phyloP scores from a whole-genome alignment of 2,113 vertebrate species.

The Morone saxatilis region DNA sequence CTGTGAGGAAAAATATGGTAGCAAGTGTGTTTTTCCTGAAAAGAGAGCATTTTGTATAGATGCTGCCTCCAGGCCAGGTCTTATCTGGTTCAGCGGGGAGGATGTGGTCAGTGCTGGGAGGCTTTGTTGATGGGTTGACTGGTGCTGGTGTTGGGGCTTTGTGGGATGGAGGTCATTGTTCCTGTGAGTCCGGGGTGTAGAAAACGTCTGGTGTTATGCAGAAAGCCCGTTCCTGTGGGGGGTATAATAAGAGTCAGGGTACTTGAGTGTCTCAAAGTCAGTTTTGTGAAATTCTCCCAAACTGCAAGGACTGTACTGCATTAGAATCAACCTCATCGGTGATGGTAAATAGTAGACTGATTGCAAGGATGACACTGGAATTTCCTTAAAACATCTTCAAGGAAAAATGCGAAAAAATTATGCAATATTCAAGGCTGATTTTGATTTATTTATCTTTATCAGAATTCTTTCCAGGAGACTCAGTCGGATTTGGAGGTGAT shows the following conservation, averaged over 20 bases:
- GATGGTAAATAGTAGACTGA: slow-evolving; percentile 68
- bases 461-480: slow-evolving; percentile 69
- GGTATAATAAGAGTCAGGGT: slow-evolving; percentile 70
- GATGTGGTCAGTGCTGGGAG: slow-evolving; percentile 85
- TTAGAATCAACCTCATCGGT: slow-evolving; percentile 4
- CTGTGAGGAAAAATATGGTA: slow-evolving; percentile 79
- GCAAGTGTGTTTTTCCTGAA: slow-evolving; percentile 79
- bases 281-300: slow-evolving; percentile 43
- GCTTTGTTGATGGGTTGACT: slow-evolving; percentile 71
- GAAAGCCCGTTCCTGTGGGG: slow-evolving; percentile 48
- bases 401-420: neutral
- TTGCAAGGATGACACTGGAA: neutral
- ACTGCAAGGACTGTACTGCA: slow-evolving; percentile 39
- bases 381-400: neutral
- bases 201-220: slow-evolving; percentile 57
- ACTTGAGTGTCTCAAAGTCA: slow-evolving; percentile 42
- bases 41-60: slow-evolving; percentile 38
- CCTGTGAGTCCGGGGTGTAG: slow-evolving; percentile 44
- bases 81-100: slow-evolving; percentile 84
- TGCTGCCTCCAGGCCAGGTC: slow-evolving; percentile 64
- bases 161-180: slow-evolving; percentile 80
- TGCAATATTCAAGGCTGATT: neutral
- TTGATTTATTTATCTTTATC: slow-evolving; percentile 22
- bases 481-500: slow-evolving; percentile 86
- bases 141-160: slow-evolving; percentile 66